These are phyloP conservation scores for Lymantria monacha DNA, from an alignment of 2,888 invertebrate species.

Conservation along the genomic window DNA sequence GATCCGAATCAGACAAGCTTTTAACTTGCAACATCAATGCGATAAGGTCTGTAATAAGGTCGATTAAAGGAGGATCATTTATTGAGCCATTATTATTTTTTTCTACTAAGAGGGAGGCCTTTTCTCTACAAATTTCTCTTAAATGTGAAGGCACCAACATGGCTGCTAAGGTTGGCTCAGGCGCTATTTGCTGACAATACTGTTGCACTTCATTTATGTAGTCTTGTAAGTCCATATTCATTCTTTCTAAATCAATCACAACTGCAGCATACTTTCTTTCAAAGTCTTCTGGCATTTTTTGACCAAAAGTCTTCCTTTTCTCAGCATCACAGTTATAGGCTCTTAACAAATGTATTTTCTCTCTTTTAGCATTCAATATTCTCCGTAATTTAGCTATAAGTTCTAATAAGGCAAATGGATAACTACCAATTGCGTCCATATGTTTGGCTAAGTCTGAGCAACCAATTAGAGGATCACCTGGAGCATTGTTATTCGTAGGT, in stretches of 20 bases:
- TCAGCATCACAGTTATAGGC: conserved; percentile 96
- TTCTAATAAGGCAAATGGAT: conserved; percentile 92
- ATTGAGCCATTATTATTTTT: conserved; percentile 85
- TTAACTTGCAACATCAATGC: conserved; percentile 95
- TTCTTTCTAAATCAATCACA: conserved; percentile 93
- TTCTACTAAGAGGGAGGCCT: conserved; percentile 91
- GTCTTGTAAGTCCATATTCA: conserved; percentile 94
- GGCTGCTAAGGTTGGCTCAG: conserved; percentile 92
- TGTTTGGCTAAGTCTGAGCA: conserved; percentile 70
- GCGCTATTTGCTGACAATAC: conserved; percentile 92
- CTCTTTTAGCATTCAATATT: conserved; percentile 90
- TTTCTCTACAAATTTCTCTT: conserved; percentile 92
- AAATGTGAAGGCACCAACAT: conserved; percentile 95
- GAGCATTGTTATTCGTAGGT: conserved; percentile 63
- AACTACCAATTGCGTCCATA: conserved; percentile 86
- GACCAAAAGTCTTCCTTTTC: conserved; percentile 90
- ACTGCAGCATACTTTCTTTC: conserved; percentile 94
- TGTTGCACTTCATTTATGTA: conserved; percentile 93
- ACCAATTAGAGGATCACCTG: conserved; percentile 88
- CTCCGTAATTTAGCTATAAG: conserved; percentile 93
- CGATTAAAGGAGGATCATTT: conserved; percentile 85
- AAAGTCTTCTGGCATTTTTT: conserved; percentile 92
- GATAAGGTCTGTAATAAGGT: conserved; percentile 92
- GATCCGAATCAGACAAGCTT: conserved; percentile 88
- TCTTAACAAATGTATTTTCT: conserved; percentile 89